Conservation (phyloP, 1,140 invertebrate species). For the Saxidomus purpurata region DNA sequence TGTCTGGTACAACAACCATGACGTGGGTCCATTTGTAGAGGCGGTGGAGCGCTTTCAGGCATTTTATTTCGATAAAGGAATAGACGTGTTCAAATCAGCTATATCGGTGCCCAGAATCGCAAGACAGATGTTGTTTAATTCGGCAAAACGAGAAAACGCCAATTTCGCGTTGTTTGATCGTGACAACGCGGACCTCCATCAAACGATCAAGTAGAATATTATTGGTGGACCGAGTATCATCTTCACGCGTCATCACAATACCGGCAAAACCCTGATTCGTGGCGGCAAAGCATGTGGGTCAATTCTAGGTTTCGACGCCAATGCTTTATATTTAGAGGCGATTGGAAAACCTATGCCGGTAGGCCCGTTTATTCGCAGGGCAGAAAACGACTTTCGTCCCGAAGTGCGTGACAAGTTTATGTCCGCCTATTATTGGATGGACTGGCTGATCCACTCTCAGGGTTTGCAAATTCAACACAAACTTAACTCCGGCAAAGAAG, state of each 20-base stretch:
- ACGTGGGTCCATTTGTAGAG: constrained; percentile 54
- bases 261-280: constrained; percentile 10
- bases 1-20: constrained; percentile 62
- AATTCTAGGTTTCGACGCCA: constrained; percentile 64
- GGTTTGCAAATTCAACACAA: constrained; percentile 26
- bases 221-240: constrained; percentile 52
- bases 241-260: constrained; percentile 39
- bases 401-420: constrained; percentile 30
- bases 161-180: constrained; percentile 40
- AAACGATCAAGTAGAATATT: constrained; percentile 46
- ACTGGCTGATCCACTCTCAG: constrained; percentile 7
- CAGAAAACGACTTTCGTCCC: constrained; percentile 42
- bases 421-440: constrained; percentile 39
- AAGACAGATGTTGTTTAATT: constrained; percentile 44
- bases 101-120: constrained; percentile 61
- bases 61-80: constrained; percentile 59
- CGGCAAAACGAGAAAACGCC: background rate
- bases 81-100: constrained; percentile 62
- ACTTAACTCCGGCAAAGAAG: constrained; percentile 1
- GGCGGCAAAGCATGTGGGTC: constrained; percentile 3
- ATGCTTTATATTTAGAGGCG: constrained; percentile 61
- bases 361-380: constrained; percentile 54
- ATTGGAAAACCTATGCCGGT: constrained; percentile 60
- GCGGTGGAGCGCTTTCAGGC: constrained; percentile 40
- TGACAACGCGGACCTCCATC: constrained; percentile 17